Evolutionary conservation across 2,113 vertebrate species (phyloP).

Genomic region (Charina bottae): DNA sequence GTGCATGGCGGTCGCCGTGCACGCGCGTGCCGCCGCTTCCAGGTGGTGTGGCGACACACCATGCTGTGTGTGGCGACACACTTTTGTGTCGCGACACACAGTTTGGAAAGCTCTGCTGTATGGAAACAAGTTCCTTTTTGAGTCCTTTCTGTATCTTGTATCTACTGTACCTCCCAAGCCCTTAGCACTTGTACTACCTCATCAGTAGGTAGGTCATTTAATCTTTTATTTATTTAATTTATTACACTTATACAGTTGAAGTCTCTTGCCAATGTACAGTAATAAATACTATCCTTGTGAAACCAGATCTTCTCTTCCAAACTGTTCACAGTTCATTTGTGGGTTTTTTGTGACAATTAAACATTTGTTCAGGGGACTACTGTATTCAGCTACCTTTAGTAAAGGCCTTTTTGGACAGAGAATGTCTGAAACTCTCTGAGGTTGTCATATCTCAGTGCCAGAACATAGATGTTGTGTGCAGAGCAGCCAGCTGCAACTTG

Average conservation of each 20-base stretch:
- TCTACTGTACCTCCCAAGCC: neutral
- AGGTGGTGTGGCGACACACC: too few relatives aligned
- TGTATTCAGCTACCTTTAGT: neutral
- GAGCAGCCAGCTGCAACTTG: neutral
- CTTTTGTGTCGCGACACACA: too few relatives aligned
- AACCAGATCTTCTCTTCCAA: neutral
- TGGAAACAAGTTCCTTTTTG: too few relatives aligned
- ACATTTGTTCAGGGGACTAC: neutral
- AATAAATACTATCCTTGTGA: neutral
- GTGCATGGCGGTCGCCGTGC: too few relatives aligned
- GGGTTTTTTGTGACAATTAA: neutral
- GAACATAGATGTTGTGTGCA: neutral
- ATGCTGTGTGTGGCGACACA: too few relatives aligned
- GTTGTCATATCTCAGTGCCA: neutral
- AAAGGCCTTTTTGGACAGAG: neutral
- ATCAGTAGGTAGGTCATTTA: neutral
- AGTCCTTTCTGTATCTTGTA: neutral
- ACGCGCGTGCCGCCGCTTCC: too few relatives aligned
- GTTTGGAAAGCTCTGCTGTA: too few relatives aligned
- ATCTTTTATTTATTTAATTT: neutral
- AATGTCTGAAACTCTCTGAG: neutral
- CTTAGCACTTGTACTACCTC: neutral
- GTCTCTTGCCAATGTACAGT: neutral
- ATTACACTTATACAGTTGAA: neutral
- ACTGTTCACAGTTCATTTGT: neutral